These are phyloP conservation scores for Balanococcus diminutus DNA, from an alignment of 2,888 invertebrate species.

Conservation along the genomic window DNA sequence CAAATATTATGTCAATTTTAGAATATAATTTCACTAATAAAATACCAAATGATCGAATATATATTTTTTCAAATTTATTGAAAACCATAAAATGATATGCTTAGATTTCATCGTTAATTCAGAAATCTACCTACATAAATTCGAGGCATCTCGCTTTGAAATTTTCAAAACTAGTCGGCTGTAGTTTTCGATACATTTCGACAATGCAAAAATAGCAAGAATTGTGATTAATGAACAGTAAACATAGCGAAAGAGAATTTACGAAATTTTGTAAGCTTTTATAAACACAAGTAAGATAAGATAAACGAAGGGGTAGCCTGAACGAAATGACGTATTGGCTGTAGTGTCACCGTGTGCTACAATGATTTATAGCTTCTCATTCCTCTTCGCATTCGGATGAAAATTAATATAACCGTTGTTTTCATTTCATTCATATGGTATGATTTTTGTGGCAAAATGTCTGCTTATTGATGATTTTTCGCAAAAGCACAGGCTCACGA, in stretches of 20 bases:
- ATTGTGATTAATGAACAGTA: background rate
- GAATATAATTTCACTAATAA: background rate
- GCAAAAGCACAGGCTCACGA: background rate
- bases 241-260: background rate
- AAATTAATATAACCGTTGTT: background rate
- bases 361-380: background rate
- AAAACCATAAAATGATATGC: background rate
- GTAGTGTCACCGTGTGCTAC: background rate
- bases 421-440: background rate
- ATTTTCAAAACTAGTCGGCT: background rate
- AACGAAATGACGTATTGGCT: background rate
- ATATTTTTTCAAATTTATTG: background rate
- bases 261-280: background rate
- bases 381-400: background rate
- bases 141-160: background rate
- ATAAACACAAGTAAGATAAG: background rate
- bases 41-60: background rate
- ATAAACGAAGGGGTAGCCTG: background rate
- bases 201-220: background rate
- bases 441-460: background rate
- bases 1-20: background rate
- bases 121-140: background rate
- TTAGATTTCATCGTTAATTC: background rate
- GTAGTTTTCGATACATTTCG: background rate
- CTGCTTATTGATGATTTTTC: background rate